Percentiles rank a stretch among this genome's conserved stretches.
Conservation (phyloP, 2,113 vertebrate genomes). For the Macquaria ambigua region DNA sequence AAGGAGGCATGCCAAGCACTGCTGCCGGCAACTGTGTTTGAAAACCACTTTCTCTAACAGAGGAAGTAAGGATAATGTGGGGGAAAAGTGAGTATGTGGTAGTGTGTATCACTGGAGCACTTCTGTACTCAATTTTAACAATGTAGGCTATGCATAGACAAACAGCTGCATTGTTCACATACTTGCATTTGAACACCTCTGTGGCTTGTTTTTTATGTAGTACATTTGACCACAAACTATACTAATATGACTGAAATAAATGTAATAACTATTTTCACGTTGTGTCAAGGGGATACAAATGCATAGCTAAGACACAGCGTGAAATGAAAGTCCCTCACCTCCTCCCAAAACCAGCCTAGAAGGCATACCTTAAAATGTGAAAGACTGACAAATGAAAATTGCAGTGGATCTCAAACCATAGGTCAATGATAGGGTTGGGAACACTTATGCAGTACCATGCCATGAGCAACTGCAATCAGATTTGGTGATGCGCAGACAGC, state of each 20-base stretch:
- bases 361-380: not conserved
- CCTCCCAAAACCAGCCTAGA: not conserved
- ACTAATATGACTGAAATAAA: too few relatives aligned
- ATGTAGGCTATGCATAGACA: too few relatives aligned
- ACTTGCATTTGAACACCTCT: not conserved
- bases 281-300: not conserved
- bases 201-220: not conserved
- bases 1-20: conserved; percentile 2
- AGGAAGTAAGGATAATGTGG: not conserved
- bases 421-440: not conserved
- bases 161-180: not conserved
- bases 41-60: not conserved
- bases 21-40: conserved; percentile 8
- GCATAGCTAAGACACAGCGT: not conserved
- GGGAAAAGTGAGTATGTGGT: not conserved
- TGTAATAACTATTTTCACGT: not conserved
- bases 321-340: not conserved
- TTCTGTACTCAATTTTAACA: not conserved
- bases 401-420: not conserved
- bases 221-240: not conserved
- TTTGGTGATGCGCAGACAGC: not conserved
- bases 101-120: not conserved
- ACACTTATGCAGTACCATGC: not conserved
- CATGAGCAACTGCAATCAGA: not conserved
- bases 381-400: not conserved